Evolutionary conservation across 2,113 vertebrate genomes (phyloP), one percentile per base, ranked within the genome.

Genomic region (Perognathus longimembris): DNA sequence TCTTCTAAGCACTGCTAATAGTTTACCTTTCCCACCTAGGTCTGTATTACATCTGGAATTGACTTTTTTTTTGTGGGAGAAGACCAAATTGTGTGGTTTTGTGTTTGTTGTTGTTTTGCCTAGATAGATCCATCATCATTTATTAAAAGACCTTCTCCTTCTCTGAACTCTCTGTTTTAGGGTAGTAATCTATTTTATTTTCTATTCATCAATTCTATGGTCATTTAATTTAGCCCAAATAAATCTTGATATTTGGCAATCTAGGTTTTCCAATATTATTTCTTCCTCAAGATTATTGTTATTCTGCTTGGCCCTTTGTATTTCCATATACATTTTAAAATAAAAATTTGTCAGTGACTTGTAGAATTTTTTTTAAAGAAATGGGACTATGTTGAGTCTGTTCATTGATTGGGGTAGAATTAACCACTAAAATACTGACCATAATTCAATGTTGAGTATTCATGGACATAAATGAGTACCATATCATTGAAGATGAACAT

Each of bases 171-270:
- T 63, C n/a, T 38, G 17, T 61, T 9, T 38, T 22, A 32, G 59
- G 59, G 50, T 18, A 40, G 38, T 66, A 17, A 64, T 54, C 40
- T 81, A 45, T 61, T 84, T 71, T 85, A 30, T 88, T 75, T 70
- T 91, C 34, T 66, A 74, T 86, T 63, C 61, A 42, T 61, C 3
- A 30, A 42, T 36, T 63, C 24, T 30, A 30, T 45, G 64, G 15
- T 67, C 59, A 87, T 90, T 67, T 88, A 88, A 87, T 61, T 88
- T 81, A 61, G 20, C 22, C 70, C 61, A 42, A 80, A 67, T 85
- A 59, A 77, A 59, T 67, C 61, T 77, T 64, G 32, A 45, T 84
- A 92, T 90, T 42, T 54, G 63, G 8, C 67, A 75, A 88, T 36
- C 21, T 40, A 50, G 80, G 26, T 54, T 34, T 67, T 78, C 38